Conservation (phyloP, 2,113 vertebrate genomes). For the Rhagologus leucostigma region DNA sequence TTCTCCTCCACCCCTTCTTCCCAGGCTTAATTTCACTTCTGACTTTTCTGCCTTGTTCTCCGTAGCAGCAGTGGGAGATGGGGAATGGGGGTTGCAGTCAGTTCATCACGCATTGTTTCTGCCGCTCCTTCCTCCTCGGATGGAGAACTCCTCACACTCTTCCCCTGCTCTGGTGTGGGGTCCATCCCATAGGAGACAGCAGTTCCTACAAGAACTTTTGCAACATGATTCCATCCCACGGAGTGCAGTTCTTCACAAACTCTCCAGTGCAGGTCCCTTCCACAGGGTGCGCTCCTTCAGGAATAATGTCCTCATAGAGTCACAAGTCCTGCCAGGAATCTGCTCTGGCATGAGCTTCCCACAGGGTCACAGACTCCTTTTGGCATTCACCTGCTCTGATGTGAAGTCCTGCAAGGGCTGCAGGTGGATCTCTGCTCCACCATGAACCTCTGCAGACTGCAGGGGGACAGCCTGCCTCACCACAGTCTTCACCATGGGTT, state of each 20-base stretch:
- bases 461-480: not conserved
- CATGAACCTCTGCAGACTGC: not conserved
- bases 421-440: not conserved
- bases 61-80: not conserved
- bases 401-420: not conserved
- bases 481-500: not conserved
- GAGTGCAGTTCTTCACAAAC: not conserved
- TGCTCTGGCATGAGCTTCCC: not conserved
- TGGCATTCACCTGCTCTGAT: not conserved
- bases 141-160: not conserved
- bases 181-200: not conserved
- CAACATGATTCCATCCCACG: not conserved
- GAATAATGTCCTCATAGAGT: not conserved
- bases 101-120: not conserved
- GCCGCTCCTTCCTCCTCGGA: fast-evolving
- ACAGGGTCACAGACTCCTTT: not conserved
- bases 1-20: not conserved
- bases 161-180: not conserved
- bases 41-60: not conserved
- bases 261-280: not conserved
- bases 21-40: not conserved
- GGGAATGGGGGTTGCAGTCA: not conserved
- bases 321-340: too few relatives aligned
- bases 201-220: not conserved
- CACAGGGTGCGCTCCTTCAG: not conserved